Evolutionary conservation across 2,888 invertebrate species (phyloP), one percentile per base, ranked within the genome.

Genomic region (Drosophila barbarae): DNA sequence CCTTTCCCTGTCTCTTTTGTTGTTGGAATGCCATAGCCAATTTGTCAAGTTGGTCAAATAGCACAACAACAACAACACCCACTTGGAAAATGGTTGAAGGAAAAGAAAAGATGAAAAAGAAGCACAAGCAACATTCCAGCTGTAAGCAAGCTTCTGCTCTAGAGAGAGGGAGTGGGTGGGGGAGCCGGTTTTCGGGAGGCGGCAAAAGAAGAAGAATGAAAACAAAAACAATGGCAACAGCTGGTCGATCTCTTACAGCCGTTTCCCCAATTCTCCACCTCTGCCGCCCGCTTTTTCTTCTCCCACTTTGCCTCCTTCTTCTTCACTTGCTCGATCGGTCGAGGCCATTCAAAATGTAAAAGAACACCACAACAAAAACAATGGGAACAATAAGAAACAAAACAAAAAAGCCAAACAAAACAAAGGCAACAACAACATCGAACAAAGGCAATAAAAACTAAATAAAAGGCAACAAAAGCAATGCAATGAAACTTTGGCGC

Each of bases 281-380:
- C 13, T 39, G 5, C 56, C 47, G 18, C 44, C 46, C 8, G 30
- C 12, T 30, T 23, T 23, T 23, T 23, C 13, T 55, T 23, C 18
- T 9, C 30, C 26, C 34, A 12, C 26, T 39, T 42, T 23, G 15
- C 34, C 34, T 34, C 34, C 34, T 34, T 7, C 28, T 23, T 9
- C 38, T 2, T 28, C 28, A 42, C 46, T 32, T 30, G 76, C 65
- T 76, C 69, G 73, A 77, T 80, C 77, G 73, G 73, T 76, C 77
- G 77, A 78, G 83, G 77, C 77, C 77, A 72, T 69, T 59, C 52
- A 34, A 36, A 42, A 50, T 55, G 65, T 66, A 57, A 60, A 41
- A 57, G 53, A 63, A 52, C 34, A 65, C 58, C 72, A 55, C 73
- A 69, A 50, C 55, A 71, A 68, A 63, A 64, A 64, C 41, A 47